Base-by-base conservation (phyloP, 2,797 vertebrate species). In the Podargus strigoides region DNA sequence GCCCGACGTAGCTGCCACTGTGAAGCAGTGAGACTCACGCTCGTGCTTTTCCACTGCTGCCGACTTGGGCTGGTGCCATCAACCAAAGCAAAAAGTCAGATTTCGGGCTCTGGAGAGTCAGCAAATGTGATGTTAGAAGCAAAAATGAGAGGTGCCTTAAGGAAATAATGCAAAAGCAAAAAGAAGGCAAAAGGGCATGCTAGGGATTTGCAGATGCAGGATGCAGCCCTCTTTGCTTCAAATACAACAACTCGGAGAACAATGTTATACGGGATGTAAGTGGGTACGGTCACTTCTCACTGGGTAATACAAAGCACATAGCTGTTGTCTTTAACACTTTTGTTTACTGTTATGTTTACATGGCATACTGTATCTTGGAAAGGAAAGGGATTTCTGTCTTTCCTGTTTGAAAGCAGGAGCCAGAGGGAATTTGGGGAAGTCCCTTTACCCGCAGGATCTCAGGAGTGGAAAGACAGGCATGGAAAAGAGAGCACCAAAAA, bases 1-100 rank as follows among this genome's bases (percentile, higher is more conserved):
- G 30, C 46, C 50, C 37, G 20, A 10, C 0, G 0, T 9, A 58
- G 42, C n/a, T n/a, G 6, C 8, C 3, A 0, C 49, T 77, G 64
- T 37, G 30, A 41, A 69, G 30, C 46, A 60, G 21, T 1, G 4
- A 78, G 17, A 17, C 22, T 44, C 27, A 2, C 3, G 4, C 52
- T 75, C 0, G 0, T 8, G 30, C 27, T 39, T 26, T 18, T 60
- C 52, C 59, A 21, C 16, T 22, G 53, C 41, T 63, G 46, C 13
- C 2, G 26, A 6, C 34, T 69, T 70, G 41, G 69, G 59, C 28
- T 4, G 0, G 10, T 18, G 4, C 27, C 5, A 0, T 17, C 74
- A 76, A 21, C 11, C 44, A 26, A 64, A 83, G 44, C 2, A 3
- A 66, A 62, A 86, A 42, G 44, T 28, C 27, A 60, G 8, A 9